Evolutionary conservation across 2,888 invertebrate species (phyloP), one percentile per base, ranked within the genome.

Genomic region (Xestobium rufovillosum): DNA sequence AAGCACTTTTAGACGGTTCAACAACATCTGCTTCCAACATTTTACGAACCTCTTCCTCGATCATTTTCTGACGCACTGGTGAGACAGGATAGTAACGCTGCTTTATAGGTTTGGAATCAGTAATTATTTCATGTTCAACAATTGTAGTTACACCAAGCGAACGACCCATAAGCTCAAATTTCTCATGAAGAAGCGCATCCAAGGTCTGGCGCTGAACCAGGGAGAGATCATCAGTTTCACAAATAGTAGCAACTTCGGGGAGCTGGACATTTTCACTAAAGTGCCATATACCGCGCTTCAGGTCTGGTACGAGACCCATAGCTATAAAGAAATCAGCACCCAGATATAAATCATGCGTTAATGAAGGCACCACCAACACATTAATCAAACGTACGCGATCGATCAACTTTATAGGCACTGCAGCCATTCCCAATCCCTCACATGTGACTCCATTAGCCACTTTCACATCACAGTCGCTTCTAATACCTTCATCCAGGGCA

Each of bases 1-100:
- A 65, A 0, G 63, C 59, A 13, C 44, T 53, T 6, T 36, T 41
- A 6, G 47, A 53, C 10, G 28, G 42, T 36, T 35, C 34, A 26
- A 51, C 42, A 9, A 52, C 31, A 8, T 45, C 49, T 13, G 34
- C 23, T 10, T 47, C 32, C 9, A 54, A 14, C 47, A 59, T 50
- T 16, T 45, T 44, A 13, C 31, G 43, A 11, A 54, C 23, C 30
- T 55, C 46, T 3, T 16, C 14, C 13, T 49, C 39, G 3, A 47
- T 41, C 3, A 32, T n/a, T 12, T 35, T 19, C 36, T 44, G 45
- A 6, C 34, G 33, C 3, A 27, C 33, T 13, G 45, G 45, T 3
- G 42, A 38, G 2, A 49, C 45, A 3, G 39, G 43, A 31, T 45
- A 47, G 30, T 43, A 42, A 9, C 44, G 14, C 16, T 44, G 42